phyloP scores from a whole-genome alignment of 2,113 vertebrate species.

The Lycaon pictus region DNA sequence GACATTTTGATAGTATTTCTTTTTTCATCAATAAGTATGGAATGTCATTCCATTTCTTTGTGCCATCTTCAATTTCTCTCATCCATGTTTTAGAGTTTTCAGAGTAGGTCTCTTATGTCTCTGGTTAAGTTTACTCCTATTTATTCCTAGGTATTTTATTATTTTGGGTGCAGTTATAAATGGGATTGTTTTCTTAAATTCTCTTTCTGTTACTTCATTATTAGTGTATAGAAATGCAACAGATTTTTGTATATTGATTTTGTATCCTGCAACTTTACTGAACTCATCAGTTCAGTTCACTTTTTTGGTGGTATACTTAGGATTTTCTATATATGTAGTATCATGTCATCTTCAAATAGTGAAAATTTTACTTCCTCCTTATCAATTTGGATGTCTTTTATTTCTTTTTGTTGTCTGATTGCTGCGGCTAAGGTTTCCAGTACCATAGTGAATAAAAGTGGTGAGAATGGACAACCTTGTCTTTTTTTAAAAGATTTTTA shows the following conservation, averaged over 20 bases:
- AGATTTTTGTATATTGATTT: neutral
- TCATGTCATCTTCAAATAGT: neutral
- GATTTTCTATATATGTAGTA: neutral
- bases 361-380: neutral
- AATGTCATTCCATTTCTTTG: neutral
- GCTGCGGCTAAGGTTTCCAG: neutral
- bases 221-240: neutral
- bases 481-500: too few relatives aligned
- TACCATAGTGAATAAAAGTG: neutral
- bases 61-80: neutral
- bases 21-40: neutral
- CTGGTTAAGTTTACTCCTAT: neutral
- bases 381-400: neutral
- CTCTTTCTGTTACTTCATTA: neutral
- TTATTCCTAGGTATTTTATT: neutral
- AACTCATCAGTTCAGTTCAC: neutral
- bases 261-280: neutral
- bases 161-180: neutral
- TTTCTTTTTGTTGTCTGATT: neutral
- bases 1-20: neutral
- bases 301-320: neutral
- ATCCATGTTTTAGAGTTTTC: neutral
- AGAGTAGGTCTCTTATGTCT: neutral
- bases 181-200: neutral
- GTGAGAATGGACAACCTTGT: neutral